Evolutionary conservation across 2,888 invertebrate species (phyloP).

Genomic region (Nomada ruficornis): DNA sequence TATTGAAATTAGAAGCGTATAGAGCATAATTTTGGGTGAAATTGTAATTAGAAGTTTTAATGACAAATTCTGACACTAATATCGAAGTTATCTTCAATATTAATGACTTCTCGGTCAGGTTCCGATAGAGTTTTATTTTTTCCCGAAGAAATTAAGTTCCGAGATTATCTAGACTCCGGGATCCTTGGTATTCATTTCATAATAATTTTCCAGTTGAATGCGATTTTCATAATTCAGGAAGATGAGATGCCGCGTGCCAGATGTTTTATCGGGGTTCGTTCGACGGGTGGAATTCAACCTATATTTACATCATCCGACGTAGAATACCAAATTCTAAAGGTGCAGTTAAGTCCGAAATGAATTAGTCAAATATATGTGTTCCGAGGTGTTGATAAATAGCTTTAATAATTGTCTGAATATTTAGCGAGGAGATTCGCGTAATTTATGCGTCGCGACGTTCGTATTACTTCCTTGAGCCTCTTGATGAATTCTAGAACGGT

Average conservation of each 20-base stretch:
- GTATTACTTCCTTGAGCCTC: too few species aligned
- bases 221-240: constrained; percentile 51
- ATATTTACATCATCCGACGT: constrained; percentile 14
- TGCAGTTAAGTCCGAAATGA: constrained; percentile 5
- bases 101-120: neutral
- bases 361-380: constrained; percentile 12
- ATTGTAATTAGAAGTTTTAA: neutral
- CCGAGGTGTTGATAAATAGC: constrained; percentile 6
- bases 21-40: too few species aligned
- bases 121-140: neutral
- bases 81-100: neutral
- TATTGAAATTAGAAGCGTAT: too few species aligned
- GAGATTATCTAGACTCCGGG: constrained; percentile 20
- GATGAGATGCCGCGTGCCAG: constrained; percentile 26
- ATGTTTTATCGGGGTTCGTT: constrained; percentile 38
- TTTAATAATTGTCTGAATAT: constrained; percentile 36
- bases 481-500: too few species aligned
- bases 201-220: constrained; percentile 37
- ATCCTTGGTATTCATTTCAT: constrained; percentile 27
- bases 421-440: neutral
- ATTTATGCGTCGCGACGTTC: too few species aligned
- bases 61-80: too few species aligned
- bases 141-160: neutral
- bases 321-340: constrained; percentile 3
- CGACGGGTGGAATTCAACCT: constrained; percentile 34